Conservation (phyloP, 2,888 invertebrate genomes). For the Acanthosepion esculentum region DNA sequence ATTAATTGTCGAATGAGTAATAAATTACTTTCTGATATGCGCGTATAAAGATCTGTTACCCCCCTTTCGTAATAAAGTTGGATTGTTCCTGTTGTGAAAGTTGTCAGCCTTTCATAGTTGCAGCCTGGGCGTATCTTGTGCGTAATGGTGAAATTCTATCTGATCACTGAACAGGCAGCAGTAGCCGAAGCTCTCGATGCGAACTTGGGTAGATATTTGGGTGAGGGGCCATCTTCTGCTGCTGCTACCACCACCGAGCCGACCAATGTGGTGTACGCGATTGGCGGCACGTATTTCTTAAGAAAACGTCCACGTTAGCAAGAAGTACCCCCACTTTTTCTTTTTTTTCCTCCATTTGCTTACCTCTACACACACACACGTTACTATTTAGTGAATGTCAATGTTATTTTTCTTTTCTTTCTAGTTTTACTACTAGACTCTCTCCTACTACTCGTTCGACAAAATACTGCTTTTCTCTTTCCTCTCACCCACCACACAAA, state of each 20-base stretch:
- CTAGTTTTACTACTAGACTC: background rate
- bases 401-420: background rate
- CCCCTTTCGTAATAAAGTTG: background rate
- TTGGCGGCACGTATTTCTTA: background rate
- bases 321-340: background rate
- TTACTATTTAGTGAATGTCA: no score
- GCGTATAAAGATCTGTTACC: background rate
- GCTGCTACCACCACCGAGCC: background rate
- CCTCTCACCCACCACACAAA: background rate
- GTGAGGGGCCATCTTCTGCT: constrained; percentile 2
- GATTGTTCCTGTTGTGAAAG: background rate
- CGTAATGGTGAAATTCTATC: constrained; percentile 33
- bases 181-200: constrained; percentile 33
- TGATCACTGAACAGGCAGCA: background rate
- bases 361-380: no score
- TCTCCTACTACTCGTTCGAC: no score
- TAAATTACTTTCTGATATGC: background rate
- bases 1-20: background rate
- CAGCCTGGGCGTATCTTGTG: constrained; percentile 33
- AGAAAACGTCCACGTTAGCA: constrained; percentile 33
- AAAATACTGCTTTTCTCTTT: background rate
- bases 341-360: no score
- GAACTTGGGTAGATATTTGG: background rate
- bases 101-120: background rate
- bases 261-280: background rate